These are phyloP conservation scores for Hyphantria cunea DNA, from an alignment of 1,140 invertebrate species.

Conservation along the genomic window DNA sequence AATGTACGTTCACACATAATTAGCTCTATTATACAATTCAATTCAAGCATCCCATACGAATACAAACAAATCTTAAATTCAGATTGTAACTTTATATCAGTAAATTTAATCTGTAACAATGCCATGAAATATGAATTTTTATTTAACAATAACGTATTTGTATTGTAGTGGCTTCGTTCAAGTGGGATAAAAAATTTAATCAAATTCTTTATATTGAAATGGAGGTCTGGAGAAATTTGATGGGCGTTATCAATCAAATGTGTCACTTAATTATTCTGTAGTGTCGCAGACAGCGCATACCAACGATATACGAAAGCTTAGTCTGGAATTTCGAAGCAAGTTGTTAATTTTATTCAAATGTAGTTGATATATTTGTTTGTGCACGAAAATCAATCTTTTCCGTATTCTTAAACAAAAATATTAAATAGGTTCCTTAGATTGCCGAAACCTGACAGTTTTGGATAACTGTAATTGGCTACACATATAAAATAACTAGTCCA, in stretches of 20 bases:
- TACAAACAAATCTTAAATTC: conserved; percentile 67
- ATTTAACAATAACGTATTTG: conserved; percentile 67
- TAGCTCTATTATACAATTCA: conserved; percentile 69
- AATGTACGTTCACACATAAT: conserved; percentile 74
- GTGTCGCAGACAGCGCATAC: conserved; percentile 36
- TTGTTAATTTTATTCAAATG: neutral
- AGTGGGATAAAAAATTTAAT: conserved; percentile 9
- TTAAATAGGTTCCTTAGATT: no score
- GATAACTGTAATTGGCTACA: no score
- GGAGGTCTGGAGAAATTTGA: conserved; percentile 26
- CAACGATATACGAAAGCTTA: conserved; percentile 43
- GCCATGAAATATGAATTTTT: conserved; percentile 71
- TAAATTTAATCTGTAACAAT: conserved; percentile 64
- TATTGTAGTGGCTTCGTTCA: conserved; percentile 63
- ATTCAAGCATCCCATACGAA: conserved; percentile 48
- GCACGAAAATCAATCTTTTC: no score
- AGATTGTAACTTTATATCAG: conserved; percentile 70
- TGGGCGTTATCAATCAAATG: conserved; percentile 58
- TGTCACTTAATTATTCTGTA: conserved; percentile 13
- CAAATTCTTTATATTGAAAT: conserved; percentile 1
- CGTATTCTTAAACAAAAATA: no score
- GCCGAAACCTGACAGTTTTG: no score
- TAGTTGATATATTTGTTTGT: neutral
- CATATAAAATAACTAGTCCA: no score
- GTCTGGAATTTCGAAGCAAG: neutral